A percentile compares a stretch with the other conserved stretches of the same genome.
Evolutionary conservation across 2,888 invertebrate species (phyloP).

Genomic region (Ormia ochracea): DNA sequence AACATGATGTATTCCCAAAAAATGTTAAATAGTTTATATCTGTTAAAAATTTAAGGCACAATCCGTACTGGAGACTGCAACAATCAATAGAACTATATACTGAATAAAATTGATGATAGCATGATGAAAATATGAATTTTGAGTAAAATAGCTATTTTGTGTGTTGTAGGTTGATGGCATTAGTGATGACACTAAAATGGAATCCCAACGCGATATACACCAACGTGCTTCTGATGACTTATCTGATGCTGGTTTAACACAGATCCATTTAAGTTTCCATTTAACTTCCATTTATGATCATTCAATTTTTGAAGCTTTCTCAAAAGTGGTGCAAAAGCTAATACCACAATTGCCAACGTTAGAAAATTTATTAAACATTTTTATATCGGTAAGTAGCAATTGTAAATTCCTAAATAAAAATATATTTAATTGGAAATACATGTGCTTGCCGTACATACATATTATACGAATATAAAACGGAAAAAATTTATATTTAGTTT

Average conservation of each 20-base stretch:
- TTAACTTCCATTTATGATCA: conserved; percentile 99
- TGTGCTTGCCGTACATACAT: too few species aligned
- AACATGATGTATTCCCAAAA: too few species aligned
- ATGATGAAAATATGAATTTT: too few species aligned
- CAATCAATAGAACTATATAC: too few species aligned
- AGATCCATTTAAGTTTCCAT: conserved; percentile 95
- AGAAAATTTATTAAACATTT: conserved; percentile 97
- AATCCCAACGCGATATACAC: conserved; percentile 98
- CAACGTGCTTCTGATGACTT: conserved; percentile 97
- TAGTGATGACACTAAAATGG: conserved; percentile 99
- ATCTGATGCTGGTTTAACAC: conserved; percentile 89
- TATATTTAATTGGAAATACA: too few species aligned
- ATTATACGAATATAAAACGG: too few species aligned
- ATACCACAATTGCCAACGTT: conserved; percentile 97
- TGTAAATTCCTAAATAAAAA: too few species aligned
- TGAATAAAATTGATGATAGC: too few species aligned
- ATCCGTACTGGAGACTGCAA: too few species aligned
- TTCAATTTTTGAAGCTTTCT: conserved; percentile 99
- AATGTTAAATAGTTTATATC: too few species aligned
- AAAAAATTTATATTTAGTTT: too few species aligned
- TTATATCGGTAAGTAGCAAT: conserved; percentile 90
- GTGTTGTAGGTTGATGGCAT: conserved; percentile 90
- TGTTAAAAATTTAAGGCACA: too few species aligned
- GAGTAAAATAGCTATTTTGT: neutral
- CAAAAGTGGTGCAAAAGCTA: conserved; percentile 99